These are phyloP conservation scores for Microctenopoma stevenorrisi DNA, from an alignment of 2,797 vertebrate genomes.

Conservation along the genomic window DNA sequence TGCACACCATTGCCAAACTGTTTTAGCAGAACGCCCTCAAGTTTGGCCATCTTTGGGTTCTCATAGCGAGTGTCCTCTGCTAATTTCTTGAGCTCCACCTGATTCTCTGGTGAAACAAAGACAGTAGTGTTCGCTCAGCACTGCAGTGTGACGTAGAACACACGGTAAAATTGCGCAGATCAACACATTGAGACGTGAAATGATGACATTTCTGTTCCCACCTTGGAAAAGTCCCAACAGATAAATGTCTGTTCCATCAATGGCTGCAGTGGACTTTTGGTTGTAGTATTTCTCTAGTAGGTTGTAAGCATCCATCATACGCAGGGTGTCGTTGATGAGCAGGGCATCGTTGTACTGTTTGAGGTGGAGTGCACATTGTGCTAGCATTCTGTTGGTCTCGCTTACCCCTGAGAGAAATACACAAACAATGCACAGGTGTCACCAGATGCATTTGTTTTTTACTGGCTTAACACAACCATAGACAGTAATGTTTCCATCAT, in stretches of 20 bases:
- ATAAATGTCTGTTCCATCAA: slow-evolving; percentile 81
- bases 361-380: slow-evolving; percentile 89
- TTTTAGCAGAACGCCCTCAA: slow-evolving; percentile 83
- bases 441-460: background rate
- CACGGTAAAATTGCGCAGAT: background rate
- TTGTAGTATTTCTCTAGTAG: slow-evolving; percentile 85
- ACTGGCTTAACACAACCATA: background rate
- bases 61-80: slow-evolving; percentile 69
- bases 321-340: slow-evolving; percentile 89
- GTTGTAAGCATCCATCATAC: slow-evolving; percentile 87
- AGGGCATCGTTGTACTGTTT: slow-evolving; percentile 92
- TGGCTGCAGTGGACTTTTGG: slow-evolving; percentile 5
- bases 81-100: slow-evolving; percentile 63
- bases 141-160: background rate
- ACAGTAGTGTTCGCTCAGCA: background rate
- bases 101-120: slow-evolving; percentile 79
- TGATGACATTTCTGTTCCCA: slow-evolving; percentile 57
- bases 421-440: background rate
- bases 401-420: slow-evolving; percentile 74
- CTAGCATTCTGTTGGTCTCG: slow-evolving; percentile 59
- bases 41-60: slow-evolving; percentile 88
- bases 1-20: slow-evolving; percentile 72
- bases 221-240: slow-evolving; percentile 84
- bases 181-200: background rate
- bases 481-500: background rate